phyloP scores from a whole-genome alignment of 2,113 vertebrate genomes.

The Notarius quadriscutis region DNA sequence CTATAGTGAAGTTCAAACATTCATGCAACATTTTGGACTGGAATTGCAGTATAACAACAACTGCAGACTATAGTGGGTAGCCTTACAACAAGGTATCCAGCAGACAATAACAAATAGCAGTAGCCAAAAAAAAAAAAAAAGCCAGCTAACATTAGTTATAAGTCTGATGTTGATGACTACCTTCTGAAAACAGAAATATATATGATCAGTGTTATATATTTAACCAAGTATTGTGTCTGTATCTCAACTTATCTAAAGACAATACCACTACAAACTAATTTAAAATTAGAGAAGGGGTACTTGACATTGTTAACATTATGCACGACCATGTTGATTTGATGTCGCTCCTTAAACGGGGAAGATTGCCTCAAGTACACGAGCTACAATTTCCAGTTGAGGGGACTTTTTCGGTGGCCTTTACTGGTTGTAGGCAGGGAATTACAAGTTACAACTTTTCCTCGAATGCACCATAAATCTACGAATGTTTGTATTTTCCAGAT shows the following conservation, averaged over 20 bases:
- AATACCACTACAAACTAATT: neutral
- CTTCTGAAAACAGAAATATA: neutral
- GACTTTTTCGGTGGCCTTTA: neutral
- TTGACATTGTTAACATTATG: neutral
- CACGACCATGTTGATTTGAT: neutral
- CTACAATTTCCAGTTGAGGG: neutral
- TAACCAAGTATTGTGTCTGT: neutral
- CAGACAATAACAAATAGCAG: neutral
- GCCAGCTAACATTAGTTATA: neutral
- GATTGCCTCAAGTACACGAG: neutral
- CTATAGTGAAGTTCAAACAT: neutral
- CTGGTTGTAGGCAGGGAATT: neutral
- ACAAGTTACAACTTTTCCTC: neutral
- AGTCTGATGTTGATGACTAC: neutral
- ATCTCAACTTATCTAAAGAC: neutral
- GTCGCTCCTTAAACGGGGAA: neutral
- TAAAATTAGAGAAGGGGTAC: neutral
- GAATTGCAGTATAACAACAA: neutral
- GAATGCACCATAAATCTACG: neutral
- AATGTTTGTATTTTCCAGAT: neutral
- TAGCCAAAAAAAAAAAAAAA: neutral
- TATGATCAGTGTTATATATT: neutral
- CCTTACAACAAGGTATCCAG: neutral
- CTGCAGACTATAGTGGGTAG: neutral
- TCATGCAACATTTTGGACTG: neutral